These are phyloP conservation scores for Cheirogaleus major DNA, from an alignment of 2,797 vertebrate species.

Conservation along the genomic window DNA sequence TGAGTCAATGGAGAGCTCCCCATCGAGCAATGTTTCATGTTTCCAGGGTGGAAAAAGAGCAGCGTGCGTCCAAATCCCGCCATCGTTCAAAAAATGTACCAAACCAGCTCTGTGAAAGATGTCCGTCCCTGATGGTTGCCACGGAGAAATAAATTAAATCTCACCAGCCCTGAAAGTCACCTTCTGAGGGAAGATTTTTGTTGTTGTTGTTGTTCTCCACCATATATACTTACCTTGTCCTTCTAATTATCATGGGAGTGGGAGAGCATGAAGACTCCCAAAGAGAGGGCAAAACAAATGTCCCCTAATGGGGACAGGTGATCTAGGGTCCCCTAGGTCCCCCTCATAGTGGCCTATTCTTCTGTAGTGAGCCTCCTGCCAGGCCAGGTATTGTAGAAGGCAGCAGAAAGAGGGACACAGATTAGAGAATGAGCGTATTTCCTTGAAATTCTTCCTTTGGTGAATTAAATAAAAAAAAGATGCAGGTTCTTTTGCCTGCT, in stretches of 20 bases:
- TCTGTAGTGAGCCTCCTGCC: background rate
- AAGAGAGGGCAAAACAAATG: background rate
- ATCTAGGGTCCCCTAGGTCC: accelerated
- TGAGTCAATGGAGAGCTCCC: background rate
- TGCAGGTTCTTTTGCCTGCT: background rate
- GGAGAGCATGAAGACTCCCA: background rate
- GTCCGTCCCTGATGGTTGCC: background rate
- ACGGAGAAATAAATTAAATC: conserved; percentile 64
- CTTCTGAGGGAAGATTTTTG: background rate
- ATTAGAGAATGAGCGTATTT: background rate
- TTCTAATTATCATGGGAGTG: background rate
- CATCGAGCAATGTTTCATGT: background rate
- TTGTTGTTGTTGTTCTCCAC: background rate
- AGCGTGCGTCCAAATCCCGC: background rate
- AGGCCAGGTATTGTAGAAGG: background rate
- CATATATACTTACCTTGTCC: background rate
- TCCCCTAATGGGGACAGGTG: too few relatives aligned
- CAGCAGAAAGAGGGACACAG: background rate
- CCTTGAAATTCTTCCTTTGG: background rate
- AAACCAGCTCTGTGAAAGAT: conserved; percentile 21
- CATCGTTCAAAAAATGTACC: background rate
- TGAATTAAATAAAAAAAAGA: background rate
- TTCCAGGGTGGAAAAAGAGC: background rate
- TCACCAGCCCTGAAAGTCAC: conserved; percentile 65
- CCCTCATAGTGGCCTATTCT: background rate